A percentile compares a stretch with the other conserved stretches of the same genome.
phyloP scores from a whole-genome alignment of 2,113 vertebrate species.

The Anser cygnoides region DNA sequence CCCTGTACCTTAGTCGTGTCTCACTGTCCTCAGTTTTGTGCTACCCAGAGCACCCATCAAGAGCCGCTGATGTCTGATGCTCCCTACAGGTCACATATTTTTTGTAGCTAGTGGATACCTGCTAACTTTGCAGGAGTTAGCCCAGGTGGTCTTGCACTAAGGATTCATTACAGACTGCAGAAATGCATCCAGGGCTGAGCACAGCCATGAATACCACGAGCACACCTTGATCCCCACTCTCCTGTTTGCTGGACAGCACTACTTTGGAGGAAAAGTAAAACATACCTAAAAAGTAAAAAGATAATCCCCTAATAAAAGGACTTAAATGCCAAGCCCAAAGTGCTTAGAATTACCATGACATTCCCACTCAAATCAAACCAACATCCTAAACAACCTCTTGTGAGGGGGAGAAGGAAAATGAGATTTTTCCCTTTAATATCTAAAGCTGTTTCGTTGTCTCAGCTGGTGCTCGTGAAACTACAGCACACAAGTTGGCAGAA shows the following conservation, averaged over 20 bases:
- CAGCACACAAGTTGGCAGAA: not conserved
- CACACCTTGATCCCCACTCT: rapidly evolving
- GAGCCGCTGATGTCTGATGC: not conserved
- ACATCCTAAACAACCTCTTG: not conserved
- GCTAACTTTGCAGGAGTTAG: not conserved
- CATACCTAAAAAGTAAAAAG: not conserved
- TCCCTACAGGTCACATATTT: too few relatives aligned
- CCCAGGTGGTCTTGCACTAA: not conserved
- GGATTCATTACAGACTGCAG: not conserved
- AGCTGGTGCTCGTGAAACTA: not conserved
- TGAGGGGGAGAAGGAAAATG: not conserved
- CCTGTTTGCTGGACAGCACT: not conserved
- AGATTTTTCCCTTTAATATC: not conserved
- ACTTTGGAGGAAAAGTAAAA: not conserved
- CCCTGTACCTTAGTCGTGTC: not conserved
- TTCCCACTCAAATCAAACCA: not conserved
- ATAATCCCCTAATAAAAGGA: not conserved
- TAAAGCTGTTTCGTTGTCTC: not conserved
- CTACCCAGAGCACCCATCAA: not conserved
- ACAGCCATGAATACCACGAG: rapidly evolving
- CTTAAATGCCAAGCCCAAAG: not conserved
- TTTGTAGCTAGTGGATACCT: not conserved
- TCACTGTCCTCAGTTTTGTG: not conserved
- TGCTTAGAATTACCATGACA: not conserved
- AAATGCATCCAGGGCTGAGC: not conserved